Conservation (phyloP, 2,888 invertebrate species). For the Eubasilissa splendida region DNA sequence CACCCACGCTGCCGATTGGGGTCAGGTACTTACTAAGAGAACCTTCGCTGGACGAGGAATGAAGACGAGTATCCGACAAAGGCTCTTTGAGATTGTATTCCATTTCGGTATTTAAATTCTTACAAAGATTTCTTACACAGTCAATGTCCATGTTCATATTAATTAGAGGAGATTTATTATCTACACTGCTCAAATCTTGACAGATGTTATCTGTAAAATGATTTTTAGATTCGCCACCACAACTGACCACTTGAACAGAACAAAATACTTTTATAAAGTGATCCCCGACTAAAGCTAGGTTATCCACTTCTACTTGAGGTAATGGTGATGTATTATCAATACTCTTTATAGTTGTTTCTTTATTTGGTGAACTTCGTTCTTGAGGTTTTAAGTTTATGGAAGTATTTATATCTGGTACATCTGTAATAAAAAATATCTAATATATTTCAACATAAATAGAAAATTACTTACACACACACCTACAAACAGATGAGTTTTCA, state of each 20-base stretch:
- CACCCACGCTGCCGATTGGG: slow-evolving; percentile 49
- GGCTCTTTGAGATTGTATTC: slow-evolving; percentile 50
- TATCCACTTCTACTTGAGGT: slow-evolving; percentile 50
- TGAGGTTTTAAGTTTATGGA: not conserved
- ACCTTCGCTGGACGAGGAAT: slow-evolving; percentile 54
- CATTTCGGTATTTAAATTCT: slow-evolving; percentile 37
- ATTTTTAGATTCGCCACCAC: slow-evolving; percentile 22
- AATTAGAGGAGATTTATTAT: slow-evolving; percentile 24
- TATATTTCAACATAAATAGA: not conserved
- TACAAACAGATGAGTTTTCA: too few relatives aligned
- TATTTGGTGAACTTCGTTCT: slow-evolving; percentile 20
- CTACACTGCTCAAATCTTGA: not conserved
- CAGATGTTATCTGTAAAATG: slow-evolving; percentile 1
- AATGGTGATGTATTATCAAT: slow-evolving; percentile 24
- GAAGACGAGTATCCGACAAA: slow-evolving; percentile 22
- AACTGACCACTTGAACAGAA: slow-evolving; percentile 46
- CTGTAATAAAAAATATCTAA: slow-evolving; percentile 28
- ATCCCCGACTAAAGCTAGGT: slow-evolving; percentile 48
- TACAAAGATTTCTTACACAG: slow-evolving; percentile 39
- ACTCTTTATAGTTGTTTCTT: not conserved
- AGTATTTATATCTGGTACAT: slow-evolving; percentile 21
- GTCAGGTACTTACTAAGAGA: slow-evolving; percentile 56
- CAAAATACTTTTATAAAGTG: slow-evolving; percentile 49
- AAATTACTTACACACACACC: not conserved
- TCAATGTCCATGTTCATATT: slow-evolving; percentile 39